Conservation (phyloP, 2,888 invertebrate genomes). For the Dorcus parallelipipedus region DNA sequence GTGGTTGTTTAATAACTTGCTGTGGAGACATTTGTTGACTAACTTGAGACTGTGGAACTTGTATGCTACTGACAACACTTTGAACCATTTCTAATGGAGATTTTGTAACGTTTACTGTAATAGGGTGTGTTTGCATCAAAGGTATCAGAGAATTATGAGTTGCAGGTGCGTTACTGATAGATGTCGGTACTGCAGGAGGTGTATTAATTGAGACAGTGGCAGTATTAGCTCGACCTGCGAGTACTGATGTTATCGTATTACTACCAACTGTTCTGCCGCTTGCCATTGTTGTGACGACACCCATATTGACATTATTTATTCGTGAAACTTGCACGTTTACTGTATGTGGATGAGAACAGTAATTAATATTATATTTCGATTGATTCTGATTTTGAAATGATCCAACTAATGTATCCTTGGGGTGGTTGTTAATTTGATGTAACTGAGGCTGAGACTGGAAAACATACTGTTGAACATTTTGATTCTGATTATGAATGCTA, state of each 20-base stretch:
- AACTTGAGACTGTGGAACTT: slow-evolving; percentile 53
- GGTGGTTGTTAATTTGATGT: slow-evolving; percentile 8
- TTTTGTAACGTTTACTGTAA: slow-evolving; percentile 50
- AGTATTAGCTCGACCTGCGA: slow-evolving; percentile 73
- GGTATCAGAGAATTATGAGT: slow-evolving; percentile 51
- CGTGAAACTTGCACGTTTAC: slow-evolving; percentile 20
- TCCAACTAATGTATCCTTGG: slow-evolving; percentile 2
- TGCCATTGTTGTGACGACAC: slow-evolving; percentile 61
- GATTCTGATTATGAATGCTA: slow-evolving; percentile 3
- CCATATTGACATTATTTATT: slow-evolving; percentile 28
- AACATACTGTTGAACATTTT: slow-evolving; percentile 11
- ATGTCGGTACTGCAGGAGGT: slow-evolving; percentile 50
- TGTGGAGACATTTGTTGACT: slow-evolving; percentile 44
- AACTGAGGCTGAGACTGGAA: slow-evolving; percentile 13
- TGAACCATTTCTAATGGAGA: slow-evolving; percentile 77
- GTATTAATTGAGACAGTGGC: slow-evolving; percentile 73
- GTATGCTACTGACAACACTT: slow-evolving; percentile 69
- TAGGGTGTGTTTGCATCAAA: slow-evolving; percentile 50
- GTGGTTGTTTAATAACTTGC: slow-evolving; percentile 51
- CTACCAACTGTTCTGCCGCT: slow-evolving; percentile 74
- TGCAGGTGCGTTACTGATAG: slow-evolving; percentile 45
- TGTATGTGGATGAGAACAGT: slow-evolving; percentile 44
- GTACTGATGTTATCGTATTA: slow-evolving; percentile 77
- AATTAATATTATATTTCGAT: slow-evolving; percentile 33
- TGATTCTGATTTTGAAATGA: slow-evolving; percentile 15